Conservation (phyloP, 2,113 vertebrate species). For the Notechis scutatus region DNA sequence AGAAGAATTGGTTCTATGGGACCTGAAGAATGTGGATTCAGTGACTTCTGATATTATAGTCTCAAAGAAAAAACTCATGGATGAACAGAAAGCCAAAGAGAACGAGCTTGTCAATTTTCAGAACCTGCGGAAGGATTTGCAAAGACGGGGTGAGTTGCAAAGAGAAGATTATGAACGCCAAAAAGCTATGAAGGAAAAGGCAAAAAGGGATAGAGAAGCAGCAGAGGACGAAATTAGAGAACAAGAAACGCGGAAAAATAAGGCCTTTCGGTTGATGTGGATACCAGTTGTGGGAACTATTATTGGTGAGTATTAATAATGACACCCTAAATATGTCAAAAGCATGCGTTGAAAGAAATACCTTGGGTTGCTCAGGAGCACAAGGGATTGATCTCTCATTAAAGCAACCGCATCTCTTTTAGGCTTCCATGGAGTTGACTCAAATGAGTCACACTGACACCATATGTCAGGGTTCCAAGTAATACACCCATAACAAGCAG, state of each 20-base stretch:
- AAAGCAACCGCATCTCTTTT: background rate
- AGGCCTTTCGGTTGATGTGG: background rate
- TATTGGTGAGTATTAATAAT: background rate
- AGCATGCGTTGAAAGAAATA: background rate
- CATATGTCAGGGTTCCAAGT: no score
- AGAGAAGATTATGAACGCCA: background rate
- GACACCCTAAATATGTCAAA: background rate
- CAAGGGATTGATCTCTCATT: background rate
- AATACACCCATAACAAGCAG: no score
- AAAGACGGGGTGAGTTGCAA: background rate
- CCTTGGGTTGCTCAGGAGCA: background rate
- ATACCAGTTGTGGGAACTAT: background rate
- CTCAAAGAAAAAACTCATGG: background rate
- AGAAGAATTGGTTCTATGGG: background rate
- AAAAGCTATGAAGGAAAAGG: background rate
- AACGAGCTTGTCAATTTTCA: background rate
- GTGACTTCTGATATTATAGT: background rate
- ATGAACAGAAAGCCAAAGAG: background rate
- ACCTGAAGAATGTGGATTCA: background rate
- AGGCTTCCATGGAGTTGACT: background rate
- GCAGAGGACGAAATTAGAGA: fast-evolving
- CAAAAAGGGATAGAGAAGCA: background rate
- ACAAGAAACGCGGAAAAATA: background rate
- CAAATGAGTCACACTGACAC: background rate
- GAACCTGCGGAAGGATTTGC: background rate